Evolutionary conservation across 2,113 vertebrate genomes (phyloP), one percentile per base, ranked within the genome.

Genomic region (Poeciliopsis retropinna): DNA sequence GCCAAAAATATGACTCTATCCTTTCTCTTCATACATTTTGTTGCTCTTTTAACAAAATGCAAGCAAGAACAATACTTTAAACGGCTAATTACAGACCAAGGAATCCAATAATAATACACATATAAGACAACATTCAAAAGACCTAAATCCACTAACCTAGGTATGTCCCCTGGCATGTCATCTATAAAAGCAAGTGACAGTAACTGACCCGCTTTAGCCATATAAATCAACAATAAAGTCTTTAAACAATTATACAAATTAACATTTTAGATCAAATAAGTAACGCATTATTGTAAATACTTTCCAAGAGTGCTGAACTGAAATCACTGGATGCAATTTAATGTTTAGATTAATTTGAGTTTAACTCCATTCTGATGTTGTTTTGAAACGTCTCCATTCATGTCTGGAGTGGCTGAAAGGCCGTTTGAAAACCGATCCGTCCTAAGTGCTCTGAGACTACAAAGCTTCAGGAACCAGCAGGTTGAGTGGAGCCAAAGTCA

Each of bases 401-500:
- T 72, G 69, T 79, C 22, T 13, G 0, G 27, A 29, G 66, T 63
- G 31, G 79, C 72, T 61, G 64, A 72, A 72, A 71, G 72, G 11
- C 61, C 64, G 67, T 31, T 67, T 87, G 86, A 60, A 88, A 86
- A 14, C 34, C 7, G 81, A 91, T 88, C 81, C 71, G 25, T 78
- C 1, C 17, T 79, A 75, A 87, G 89, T 85, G 74, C 79, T 84
- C 64, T 22, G 34, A 85, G 84, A 60, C 75, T 41, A 76, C 31
- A 41, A 63, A 72, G 81, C 72, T 44, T 82, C 74, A 79, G 82
- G 75, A 87, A 77, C 51, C 73, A 83, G n/a, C 86, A 74, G 87
- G 79, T 72, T 77, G 73, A 88, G 67, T 77, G 87, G 72, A 87
- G 90, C 85, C 81, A 78, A 89, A 86, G 85, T 87, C 75, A 67